Base-by-base conservation (phyloP, 2,888 invertebrate genomes). In the Seira sanloemensis region DNA sequence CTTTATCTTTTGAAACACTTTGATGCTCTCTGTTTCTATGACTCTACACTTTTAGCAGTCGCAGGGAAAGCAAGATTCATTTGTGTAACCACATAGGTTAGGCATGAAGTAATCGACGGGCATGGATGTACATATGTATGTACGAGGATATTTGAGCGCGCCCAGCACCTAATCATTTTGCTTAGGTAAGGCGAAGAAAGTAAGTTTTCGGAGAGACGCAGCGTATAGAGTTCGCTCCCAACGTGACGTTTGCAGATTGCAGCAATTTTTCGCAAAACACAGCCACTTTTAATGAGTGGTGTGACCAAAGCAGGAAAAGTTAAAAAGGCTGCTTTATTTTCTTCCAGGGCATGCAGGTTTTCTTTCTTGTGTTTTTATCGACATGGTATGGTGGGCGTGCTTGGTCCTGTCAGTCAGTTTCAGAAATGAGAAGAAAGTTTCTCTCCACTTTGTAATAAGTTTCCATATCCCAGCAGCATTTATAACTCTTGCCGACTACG, bases 221-320 rank as follows among this genome's bases (percentile, higher is more conserved):
- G n/a, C n/a, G n/a, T n/a, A n/a, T 58, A 16, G 58, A 37, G 58
- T 58, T 58, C n/a, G 2, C 58, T 58, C n/a, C n/a, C n/a, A 58
- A 58, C 58, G 58, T 58, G 58, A 58, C 58, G 58, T 58, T 58
- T 58, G 58, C 58, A 58, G 58, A 72, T 50, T 18, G 67, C 50
- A 68, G 81, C 69, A 75, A 71, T 76, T 76, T 82, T 82, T 82
- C 67, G 82, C 76, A 24, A 82, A 76, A 58, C 58, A 58, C 65
- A 76, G 77, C 71, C 68, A 76, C 26, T 78, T 76, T 62, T 78
- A 83, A 83, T 83, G 82, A 82, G 76, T 82, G 76, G 81, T 75
- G 74, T 76, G 65, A 76, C 76, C 66, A 50, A 67, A 67, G 66
- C 77, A 67, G 58, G 58, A 68, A 74, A 77, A 77, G 82, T 72